These are phyloP conservation scores for Protobothrops flavoviridis DNA, from an alignment of 2,113 vertebrate species.

Conservation along the genomic window DNA sequence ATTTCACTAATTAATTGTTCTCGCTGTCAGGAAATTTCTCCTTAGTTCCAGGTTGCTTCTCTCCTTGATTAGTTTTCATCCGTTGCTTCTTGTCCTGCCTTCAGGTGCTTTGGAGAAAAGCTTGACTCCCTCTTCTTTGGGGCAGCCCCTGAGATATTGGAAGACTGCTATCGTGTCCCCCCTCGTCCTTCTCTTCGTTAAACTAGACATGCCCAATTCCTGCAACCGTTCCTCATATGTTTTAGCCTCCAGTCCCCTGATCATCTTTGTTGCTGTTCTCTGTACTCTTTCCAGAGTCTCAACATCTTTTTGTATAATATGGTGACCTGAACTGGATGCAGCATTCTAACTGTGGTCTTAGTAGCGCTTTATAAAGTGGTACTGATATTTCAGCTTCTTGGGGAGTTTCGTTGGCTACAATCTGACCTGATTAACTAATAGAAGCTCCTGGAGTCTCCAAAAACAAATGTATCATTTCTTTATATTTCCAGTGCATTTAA, in stretches of 20 bases:
- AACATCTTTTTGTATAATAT: not conserved
- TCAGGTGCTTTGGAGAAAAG: fast-evolving
- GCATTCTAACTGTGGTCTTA: not conserved
- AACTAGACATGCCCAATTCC: not conserved
- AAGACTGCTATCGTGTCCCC: not conserved
- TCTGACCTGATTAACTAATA: not conserved
- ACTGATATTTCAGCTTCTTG: not conserved
- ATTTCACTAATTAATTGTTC: not conserved
- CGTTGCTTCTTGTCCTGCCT: not conserved
- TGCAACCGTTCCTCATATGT: not conserved
- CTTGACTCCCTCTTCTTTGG: not conserved
- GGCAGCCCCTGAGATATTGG: not conserved
- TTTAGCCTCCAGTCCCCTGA: not conserved
- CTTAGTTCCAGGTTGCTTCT: not conserved
- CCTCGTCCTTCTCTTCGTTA: not conserved
- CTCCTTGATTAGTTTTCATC: not conserved
- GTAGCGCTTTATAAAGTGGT: not conserved
- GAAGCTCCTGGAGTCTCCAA: not conserved
- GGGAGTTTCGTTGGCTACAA: not conserved
- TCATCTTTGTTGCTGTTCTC: not conserved
- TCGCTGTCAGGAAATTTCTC: not conserved
- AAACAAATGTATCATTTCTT: not conserved
- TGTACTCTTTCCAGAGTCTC: not conserved
- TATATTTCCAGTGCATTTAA: not conserved
- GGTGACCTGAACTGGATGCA: not conserved